These are phyloP conservation scores for Embiotoca jacksoni DNA, from an alignment of 2,113 vertebrate genomes.

Conservation along the genomic window DNA sequence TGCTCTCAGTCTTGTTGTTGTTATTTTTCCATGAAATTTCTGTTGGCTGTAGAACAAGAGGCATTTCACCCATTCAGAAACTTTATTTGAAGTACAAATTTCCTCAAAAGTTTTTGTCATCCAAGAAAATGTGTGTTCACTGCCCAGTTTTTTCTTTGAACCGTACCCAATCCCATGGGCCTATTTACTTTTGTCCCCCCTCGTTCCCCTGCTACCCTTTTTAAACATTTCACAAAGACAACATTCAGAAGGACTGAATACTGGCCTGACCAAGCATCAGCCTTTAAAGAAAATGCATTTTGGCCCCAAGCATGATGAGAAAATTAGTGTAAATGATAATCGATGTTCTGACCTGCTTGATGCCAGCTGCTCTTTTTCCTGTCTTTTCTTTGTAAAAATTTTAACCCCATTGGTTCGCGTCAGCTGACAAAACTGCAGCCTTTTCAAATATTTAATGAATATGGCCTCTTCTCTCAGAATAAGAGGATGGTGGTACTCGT, in stretches of 20 bases:
- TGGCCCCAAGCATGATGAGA: slow-evolving; percentile 33
- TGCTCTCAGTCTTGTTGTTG: no score
- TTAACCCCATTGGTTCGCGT: neutral
- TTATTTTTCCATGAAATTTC: no score
- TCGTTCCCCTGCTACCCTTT: neutral
- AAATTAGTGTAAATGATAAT: neutral
- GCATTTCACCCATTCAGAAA: neutral
- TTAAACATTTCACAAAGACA: slow-evolving; percentile 42
- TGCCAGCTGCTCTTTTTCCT: neutral
- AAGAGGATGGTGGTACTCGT: neutral
- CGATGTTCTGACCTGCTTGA: no score
- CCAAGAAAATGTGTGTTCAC: slow-evolving; percentile 7
- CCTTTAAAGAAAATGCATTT: slow-evolving; percentile 62
- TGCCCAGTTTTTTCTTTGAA: neutral
- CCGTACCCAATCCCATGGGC: neutral
- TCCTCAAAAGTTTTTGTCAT: neutral
- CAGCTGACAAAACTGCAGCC: neutral
- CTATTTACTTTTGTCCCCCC: neutral
- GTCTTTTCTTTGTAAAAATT: neutral
- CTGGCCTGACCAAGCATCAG: slow-evolving; percentile 25
- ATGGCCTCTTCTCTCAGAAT: neutral
- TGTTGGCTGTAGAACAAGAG: neutral
- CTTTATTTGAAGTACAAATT: neutral
- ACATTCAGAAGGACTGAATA: slow-evolving; percentile 51
- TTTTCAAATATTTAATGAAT: slow-evolving; percentile 29